These are phyloP conservation scores for Megaceryle alcyon DNA, from an alignment of 2,797 vertebrate genomes.

Conservation along the genomic window DNA sequence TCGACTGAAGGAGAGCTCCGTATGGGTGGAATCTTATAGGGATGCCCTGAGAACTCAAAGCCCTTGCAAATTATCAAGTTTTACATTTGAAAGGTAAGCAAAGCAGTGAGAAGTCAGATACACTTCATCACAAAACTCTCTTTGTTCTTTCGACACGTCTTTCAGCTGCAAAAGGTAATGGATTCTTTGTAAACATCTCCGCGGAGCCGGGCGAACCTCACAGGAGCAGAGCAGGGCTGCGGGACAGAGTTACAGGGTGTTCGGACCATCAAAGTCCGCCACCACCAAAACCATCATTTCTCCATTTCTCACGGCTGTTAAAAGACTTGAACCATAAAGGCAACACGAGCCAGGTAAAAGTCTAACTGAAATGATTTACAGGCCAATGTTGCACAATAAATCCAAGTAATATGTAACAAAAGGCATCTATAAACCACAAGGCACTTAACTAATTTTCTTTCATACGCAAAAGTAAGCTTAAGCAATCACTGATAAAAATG, in stretches of 20 bases:
- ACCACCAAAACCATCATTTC: neutral
- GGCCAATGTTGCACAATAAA: conserved; percentile 47
- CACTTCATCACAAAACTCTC: conserved; percentile 50
- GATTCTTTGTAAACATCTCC: conserved; percentile 40
- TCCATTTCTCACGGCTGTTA: neutral
- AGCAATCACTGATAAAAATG: neutral
- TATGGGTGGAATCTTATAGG: neutral
- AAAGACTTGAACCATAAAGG: conserved; percentile 40
- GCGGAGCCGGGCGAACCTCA: neutral
- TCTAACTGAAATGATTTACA: conserved; percentile 41
- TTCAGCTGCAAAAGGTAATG: conserved; percentile 5
- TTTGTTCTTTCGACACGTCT: conserved; percentile 60
- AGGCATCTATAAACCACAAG: conserved; percentile 54
- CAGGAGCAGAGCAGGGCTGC: neutral
- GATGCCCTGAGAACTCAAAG: conserved; percentile 46
- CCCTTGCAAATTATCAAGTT: conserved; percentile 47
- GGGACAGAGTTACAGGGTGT: neutral
- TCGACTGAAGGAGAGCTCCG: neutral
- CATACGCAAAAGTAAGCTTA: neutral
- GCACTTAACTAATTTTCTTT: conserved; percentile 54
- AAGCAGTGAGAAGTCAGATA: conserved; percentile 55
- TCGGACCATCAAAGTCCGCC: neutral
- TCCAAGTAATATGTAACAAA: conserved; percentile 20
- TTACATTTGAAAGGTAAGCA: conserved; percentile 69
- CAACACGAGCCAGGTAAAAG: conserved; percentile 34